phyloP scores from a whole-genome alignment of 2,888 invertebrate genomes.

The Xestia ashworthii region DNA sequence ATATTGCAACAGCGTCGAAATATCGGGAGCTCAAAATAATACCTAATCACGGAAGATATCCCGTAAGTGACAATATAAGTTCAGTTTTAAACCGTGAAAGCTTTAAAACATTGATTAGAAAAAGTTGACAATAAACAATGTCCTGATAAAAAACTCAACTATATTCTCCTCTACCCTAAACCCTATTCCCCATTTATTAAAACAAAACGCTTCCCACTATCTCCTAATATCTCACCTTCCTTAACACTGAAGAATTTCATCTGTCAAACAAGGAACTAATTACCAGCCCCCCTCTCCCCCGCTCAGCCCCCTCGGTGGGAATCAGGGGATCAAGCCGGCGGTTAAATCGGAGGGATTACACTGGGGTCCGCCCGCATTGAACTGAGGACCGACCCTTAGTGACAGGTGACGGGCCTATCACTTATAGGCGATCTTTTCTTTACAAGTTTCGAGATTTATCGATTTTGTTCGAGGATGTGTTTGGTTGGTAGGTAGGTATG shows the following conservation, averaged over 20 bases:
- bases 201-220: slow-evolving; percentile 14
- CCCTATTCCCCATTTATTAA: neutral
- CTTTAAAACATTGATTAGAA: too few species aligned
- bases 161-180: neutral
- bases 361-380: slow-evolving; percentile 60
- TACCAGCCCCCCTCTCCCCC: slow-evolving; percentile 21
- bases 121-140: neutral
- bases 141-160: neutral
- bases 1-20: too few species aligned
- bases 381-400: slow-evolving; percentile 57
- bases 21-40: too few species aligned
- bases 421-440: slow-evolving; percentile 65
- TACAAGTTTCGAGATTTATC: slow-evolving; percentile 63
- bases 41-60: too few species aligned
- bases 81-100: too few species aligned
- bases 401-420: slow-evolving; percentile 68
- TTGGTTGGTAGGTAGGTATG: neutral
- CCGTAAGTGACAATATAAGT: too few species aligned
- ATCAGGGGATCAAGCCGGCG: slow-evolving; percentile 56
- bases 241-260: slow-evolving; percentile 50
- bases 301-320: slow-evolving; percentile 18
- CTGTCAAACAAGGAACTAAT: slow-evolving; percentile 66
- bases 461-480: slow-evolving; percentile 43
- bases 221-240: slow-evolving; percentile 29
- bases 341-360: slow-evolving; percentile 55